Percentiles rank a stretch among this genome's conserved stretches.
These are phyloP conservation scores for Semotilus atromaculatus DNA, from an alignment of 2,797 vertebrate genomes.

Conservation along the genomic window DNA sequence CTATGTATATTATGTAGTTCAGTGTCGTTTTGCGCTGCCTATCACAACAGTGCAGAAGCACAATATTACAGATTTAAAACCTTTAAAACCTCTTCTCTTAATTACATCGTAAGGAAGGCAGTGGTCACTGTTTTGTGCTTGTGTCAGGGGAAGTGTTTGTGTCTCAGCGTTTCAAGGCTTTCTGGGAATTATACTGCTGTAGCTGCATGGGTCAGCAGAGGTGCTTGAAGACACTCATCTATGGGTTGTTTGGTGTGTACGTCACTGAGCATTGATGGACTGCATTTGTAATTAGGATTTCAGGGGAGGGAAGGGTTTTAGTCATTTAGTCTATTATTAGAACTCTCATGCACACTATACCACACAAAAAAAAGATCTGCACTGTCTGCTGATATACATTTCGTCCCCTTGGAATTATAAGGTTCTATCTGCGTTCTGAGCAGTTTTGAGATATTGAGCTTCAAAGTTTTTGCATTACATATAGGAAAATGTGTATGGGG, in stretches of 20 bases:
- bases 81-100: conserved; percentile 21
- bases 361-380: background rate
- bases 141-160: conserved; percentile 25
- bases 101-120: conserved; percentile 12
- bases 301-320: conserved; percentile 17
- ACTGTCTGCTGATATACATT: background rate
- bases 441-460: no score
- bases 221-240: conserved; percentile 21
- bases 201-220: conserved; percentile 34
- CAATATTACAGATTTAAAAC: conserved; percentile 5
- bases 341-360: background rate
- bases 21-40: background rate
- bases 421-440: no score
- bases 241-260: conserved; percentile 11
- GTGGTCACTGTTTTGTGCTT: conserved; percentile 31
- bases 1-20: background rate
- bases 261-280: conserved; percentile 29
- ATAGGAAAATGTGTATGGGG: no score
- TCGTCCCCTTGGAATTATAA: no score
- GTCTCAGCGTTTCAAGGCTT: conserved; percentile 17
- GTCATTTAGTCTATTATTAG: conserved; percentile 53
- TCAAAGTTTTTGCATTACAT: no score
- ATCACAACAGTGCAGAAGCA: background rate
- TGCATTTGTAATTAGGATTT: conserved; percentile 52
- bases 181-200: conserved; percentile 8